Conservation (phyloP, 2,797 vertebrate species). For the Harpagifer antarcticus region DNA sequence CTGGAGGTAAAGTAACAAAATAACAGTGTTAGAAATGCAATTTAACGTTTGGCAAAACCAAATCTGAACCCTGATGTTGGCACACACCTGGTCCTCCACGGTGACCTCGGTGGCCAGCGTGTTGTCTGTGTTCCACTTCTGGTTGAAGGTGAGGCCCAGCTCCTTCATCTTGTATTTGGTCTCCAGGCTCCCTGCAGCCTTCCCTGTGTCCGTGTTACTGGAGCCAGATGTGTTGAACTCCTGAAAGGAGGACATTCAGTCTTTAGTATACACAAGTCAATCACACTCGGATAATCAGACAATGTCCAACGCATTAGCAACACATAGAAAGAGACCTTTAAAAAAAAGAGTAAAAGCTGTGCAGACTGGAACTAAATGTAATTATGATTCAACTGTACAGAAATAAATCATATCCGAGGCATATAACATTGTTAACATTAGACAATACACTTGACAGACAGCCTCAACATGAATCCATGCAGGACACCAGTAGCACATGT, state of each 20-base stretch:
- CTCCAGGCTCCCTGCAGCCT: constrained; percentile 92
- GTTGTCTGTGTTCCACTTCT: constrained; percentile 98
- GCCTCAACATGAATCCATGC: constrained; percentile 25
- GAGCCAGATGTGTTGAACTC: constrained; percentile 93
- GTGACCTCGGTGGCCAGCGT: constrained; percentile 90
- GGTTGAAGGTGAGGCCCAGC: constrained; percentile 90
- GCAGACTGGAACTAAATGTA: not conserved
- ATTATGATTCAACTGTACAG: not conserved
- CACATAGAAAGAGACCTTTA: not conserved
- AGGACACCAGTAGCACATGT: not conserved
- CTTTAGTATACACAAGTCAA: not conserved
- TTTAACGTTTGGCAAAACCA: not conserved
- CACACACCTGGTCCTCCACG: constrained; percentile 91
- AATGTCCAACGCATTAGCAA: not conserved
- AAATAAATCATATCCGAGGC: not conserved
- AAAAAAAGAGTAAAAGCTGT: not conserved
- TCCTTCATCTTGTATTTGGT: constrained; percentile 95
- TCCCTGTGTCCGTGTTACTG: constrained; percentile 93
- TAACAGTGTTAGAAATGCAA: not conserved
- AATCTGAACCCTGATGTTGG: not conserved
- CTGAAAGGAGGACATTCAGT: constrained; percentile 66
- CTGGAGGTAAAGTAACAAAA: constrained; percentile 76
- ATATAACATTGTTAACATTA: not conserved
- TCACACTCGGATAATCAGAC: not conserved
- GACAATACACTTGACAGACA: not conserved